Evolutionary conservation across 2,888 invertebrate species (phyloP).

Genomic region (Perithous albicinctus): DNA sequence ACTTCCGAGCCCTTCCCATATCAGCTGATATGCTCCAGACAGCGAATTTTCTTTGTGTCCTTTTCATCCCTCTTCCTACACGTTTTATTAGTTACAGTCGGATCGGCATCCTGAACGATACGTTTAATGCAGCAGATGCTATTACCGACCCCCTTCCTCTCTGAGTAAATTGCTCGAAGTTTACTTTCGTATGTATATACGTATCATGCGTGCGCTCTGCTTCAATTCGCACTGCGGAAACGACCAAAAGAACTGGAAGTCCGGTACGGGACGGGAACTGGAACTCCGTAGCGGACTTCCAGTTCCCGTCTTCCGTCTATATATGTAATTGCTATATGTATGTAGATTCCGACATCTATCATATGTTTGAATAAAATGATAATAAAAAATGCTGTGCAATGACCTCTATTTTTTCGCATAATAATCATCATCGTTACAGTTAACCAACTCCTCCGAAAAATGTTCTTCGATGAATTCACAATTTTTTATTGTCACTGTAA

Average conservation of each 20-base stretch:
- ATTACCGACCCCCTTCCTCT: neutral
- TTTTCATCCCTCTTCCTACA: neutral
- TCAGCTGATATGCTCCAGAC: conserved; percentile 35
- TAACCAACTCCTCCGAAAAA: too few relatives aligned
- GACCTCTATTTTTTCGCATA: conserved; percentile 3
- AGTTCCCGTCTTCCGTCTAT: too few relatives aligned
- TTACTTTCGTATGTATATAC: neutral
- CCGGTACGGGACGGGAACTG: too few relatives aligned
- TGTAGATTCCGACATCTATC: too few relatives aligned
- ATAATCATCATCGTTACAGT: neutral
- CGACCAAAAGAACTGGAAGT: neutral
- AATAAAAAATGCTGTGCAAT: too few relatives aligned
- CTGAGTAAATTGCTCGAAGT: neutral
- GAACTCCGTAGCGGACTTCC: too few relatives aligned
- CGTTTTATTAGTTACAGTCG: neutral
- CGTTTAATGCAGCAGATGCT: neutral
- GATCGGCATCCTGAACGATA: neutral
- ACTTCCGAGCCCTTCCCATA: conserved; percentile 44
- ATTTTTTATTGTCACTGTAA: too few relatives aligned
- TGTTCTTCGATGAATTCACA: too few relatives aligned
- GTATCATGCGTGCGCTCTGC: neutral
- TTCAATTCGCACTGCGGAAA: conserved; percentile 12
- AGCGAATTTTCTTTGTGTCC: conserved; percentile 28
- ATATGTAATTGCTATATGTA: too few relatives aligned
- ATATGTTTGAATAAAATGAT: too few relatives aligned